Percentiles rank a stretch among this genome's conserved stretches.
Evolutionary conservation across 1,140 invertebrate genomes (phyloP).

Genomic region (Argopecten irradians): DNA sequence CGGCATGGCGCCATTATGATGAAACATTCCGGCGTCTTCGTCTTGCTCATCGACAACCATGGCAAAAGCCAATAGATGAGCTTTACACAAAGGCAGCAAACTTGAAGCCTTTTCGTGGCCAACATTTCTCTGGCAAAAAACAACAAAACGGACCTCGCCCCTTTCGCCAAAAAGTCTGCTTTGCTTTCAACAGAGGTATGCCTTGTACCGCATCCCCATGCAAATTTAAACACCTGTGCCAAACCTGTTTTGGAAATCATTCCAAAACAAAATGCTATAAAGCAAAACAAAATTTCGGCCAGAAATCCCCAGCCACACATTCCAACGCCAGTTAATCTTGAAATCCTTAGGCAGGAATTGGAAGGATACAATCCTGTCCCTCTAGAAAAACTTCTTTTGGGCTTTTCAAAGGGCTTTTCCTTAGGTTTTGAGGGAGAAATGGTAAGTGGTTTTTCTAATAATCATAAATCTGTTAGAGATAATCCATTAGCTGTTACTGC

Average conservation of each 20-base stretch:
- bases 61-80: slow-evolving; percentile 31
- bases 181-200: slow-evolving; percentile 24
- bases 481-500: background rate
- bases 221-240: slow-evolving; percentile 1
- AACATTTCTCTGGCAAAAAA: too few relatives aligned
- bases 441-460: background rate
- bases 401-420: slow-evolving; percentile 28
- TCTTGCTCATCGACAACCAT: background rate
- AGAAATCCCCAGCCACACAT: slow-evolving; percentile 12
- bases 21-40: slow-evolving; percentile 31
- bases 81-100: slow-evolving; percentile 3
- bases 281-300: background rate
- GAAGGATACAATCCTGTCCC: background rate
- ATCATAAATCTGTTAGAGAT: slow-evolving; percentile 2
- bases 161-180: background rate
- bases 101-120: background rate
- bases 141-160: too few relatives aligned
- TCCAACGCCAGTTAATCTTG: slow-evolving; percentile 29
- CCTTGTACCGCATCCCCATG: background rate
- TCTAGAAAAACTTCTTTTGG: background rate
- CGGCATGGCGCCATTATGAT: slow-evolving; percentile 28
- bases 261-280: slow-evolving; percentile 14
- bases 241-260: background rate
- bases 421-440: background rate
- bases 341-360: background rate